Base-by-base conservation (phyloP, 64 coral and sea anemone genomes). In the Stichodactyla helianthus region DNA sequence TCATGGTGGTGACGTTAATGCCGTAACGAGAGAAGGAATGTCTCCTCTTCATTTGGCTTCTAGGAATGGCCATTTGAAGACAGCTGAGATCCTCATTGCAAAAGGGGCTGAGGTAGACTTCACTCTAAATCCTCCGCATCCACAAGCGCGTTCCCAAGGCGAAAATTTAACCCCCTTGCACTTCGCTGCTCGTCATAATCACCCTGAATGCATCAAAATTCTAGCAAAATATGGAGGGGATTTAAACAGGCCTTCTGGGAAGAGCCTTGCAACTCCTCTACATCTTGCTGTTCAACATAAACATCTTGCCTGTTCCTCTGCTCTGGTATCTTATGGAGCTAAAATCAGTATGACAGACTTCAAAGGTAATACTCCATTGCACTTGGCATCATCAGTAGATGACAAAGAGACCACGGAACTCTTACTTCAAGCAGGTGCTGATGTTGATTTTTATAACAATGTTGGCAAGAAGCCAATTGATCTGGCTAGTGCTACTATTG, bases 181-280 rank as follows among this genome's bases (percentile, higher is more conserved):
- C 59, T 84, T 84, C 83, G 25, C 83, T 58, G 83, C 83, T 35
- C 83, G 83, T 3, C 83, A 84, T 62, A 63, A 63, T 58, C 83
- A 84, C 83, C 54, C 83, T 7, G 83, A 84, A 61, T 84, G 83
- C 27, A 84, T 84, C 7, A 54, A 84, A 61, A 60, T 84, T 22
- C 25, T 84, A 18, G 54, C 22, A 20, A 55, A 62, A 61, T 50
- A 84, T 84, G 83, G 83, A 25, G 83, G 14, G 8, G 35, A 84
- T 35, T 58, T 84, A 23, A 84, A 84, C 20, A 84, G 20, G 15
- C 83, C 51, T 11, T 35, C 83, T 12, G 83, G 83, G 27, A 82
- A 82, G 14, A 82, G 79, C 25, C 79, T 14, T 54, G 27, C 54
- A 23, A 82, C 79, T 28, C 19, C 79, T 18, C 79, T 82, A 10